Evolutionary conservation across 2,113 vertebrate species (phyloP), one percentile per base, ranked within the genome.

Genomic region (Artemisiospiza belli): DNA sequence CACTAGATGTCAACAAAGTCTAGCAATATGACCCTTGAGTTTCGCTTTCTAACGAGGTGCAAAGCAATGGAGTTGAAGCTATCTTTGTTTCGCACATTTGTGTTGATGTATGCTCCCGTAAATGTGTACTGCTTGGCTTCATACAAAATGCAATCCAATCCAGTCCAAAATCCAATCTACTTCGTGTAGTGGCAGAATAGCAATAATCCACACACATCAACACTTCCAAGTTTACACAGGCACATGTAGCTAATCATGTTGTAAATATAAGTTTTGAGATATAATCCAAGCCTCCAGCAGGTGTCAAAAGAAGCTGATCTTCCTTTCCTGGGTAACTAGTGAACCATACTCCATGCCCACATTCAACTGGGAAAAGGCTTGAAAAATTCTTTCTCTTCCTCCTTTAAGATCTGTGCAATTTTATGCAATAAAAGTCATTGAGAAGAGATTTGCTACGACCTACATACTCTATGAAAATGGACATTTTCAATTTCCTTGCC

Each of bases 1-100:
- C 97, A 87, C 93, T 83, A 97, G 96, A 95, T 97, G 97, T 62
- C 96, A 92, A 79, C 69, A 59, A 47, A 95, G 68, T 20, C 91
- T 76, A 93, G 81, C 30, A 92, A 28, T 44, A 43, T 17, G 75
- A 41, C 25, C 30, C 25, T 7, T 16, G 3, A 16, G 12, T 27
- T 75, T 13, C 0, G 17, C 6, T 85, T 80, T 55, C 58, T 73
- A 74, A 80, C 10, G 6, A 30, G 16, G 12, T 6, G 44, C 25
- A 73, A 75, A 75, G 21, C 55, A 41, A 74, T 14, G 41, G 31
- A 44, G 72, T 80, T 37, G 43, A 39, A 75, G 28, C 33, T 41
- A 22, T 67, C 43, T 78, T 90, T 79, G 62, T 84, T 63, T 44
- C 10, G 23, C 1, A 3, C 23, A 41, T 69, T 89, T 89, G 15